Conservation (phyloP, 2,797 vertebrate species). For the Sebastes alutus region DNA sequence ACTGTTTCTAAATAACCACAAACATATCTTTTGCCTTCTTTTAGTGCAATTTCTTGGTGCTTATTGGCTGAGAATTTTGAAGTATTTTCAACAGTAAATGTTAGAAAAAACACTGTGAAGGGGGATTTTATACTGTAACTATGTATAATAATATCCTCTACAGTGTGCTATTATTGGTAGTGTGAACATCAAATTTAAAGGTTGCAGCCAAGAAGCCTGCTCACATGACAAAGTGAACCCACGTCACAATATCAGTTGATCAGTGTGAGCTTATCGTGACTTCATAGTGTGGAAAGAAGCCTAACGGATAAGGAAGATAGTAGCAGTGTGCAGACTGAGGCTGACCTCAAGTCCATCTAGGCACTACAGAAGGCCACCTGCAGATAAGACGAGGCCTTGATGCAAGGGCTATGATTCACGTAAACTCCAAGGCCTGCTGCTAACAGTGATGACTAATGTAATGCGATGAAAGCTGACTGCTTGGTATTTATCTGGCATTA, state of each 20-base stretch:
- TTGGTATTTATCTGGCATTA: constrained; percentile 8
- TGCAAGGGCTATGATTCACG: constrained; percentile 32
- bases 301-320: background rate
- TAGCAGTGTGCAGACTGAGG: constrained; percentile 7
- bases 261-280: background rate
- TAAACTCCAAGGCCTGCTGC: constrained; percentile 28
- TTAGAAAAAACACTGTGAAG: too few relatives aligned
- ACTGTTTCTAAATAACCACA: too few relatives aligned
- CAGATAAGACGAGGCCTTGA: constrained; percentile 47
- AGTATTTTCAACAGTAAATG: too few relatives aligned
- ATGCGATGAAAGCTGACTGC: background rate
- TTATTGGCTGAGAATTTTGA: background rate
- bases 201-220: background rate
- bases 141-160: background rate
- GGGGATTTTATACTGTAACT: background rate
- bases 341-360: constrained; percentile 12
- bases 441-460: constrained; percentile 4
- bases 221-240: background rate
- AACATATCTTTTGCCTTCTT: too few relatives aligned
- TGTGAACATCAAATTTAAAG: background rate
- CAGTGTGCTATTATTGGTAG: background rate
- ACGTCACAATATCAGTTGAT: constrained; percentile 19
- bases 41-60: too few relatives aligned
- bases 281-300: background rate
- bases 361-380: constrained; percentile 16